Evolutionary conservation across 2,113 vertebrate genomes (phyloP), one percentile per base, ranked within the genome.

Genomic region (Corvus hawaiiensis): DNA sequence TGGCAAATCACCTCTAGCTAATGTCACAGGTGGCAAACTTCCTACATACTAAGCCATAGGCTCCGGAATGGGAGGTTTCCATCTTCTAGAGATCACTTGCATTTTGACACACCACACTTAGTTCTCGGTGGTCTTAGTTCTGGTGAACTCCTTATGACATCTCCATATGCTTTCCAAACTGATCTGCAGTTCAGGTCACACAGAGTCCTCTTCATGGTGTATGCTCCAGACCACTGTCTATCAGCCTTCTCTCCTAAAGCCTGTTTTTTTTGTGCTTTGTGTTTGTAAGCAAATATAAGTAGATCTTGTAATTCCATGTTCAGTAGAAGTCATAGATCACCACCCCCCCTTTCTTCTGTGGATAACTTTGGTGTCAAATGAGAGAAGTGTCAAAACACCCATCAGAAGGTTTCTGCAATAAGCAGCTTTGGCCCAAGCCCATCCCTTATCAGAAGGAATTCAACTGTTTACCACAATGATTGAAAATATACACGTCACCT

Each of bases 161-260:
- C 14, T 67, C 20, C 39, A 76, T 41, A 51, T 43, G 21, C 24
- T 43, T 64, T 69, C 26, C 37, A 85, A 85, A 73, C 18, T 37
- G 37, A 78, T 49, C 35, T 56, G 43, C 55, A 74, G 22, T 68
- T 89, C 33, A 39, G 8, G 28, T 35, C 33, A 43, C 4, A 0
- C 4, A 39, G 13, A 10, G 19, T 52, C 19, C 12, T 63, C 44
- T 33, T 41, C 30, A 28, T 3, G 5, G 24, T 1, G 0, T 33
- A 64, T 16, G 30, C 6, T 67, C n/a, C 62, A 89, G 51, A 54
- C 32, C 51, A 21, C 9, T 21, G 19, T 19, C 59, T 64, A 52
- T 28, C 1, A 1, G 16, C 32, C 12, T 74, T 71, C 39, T 56
- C 61, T 74, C 37, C 41, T 51, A 48, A 75, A 77, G 43, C 16